Evolutionary conservation across 2,797 vertebrate species (phyloP), one percentile per base, ranked within the genome.

Genomic region (Sitta carolinensis): DNA sequence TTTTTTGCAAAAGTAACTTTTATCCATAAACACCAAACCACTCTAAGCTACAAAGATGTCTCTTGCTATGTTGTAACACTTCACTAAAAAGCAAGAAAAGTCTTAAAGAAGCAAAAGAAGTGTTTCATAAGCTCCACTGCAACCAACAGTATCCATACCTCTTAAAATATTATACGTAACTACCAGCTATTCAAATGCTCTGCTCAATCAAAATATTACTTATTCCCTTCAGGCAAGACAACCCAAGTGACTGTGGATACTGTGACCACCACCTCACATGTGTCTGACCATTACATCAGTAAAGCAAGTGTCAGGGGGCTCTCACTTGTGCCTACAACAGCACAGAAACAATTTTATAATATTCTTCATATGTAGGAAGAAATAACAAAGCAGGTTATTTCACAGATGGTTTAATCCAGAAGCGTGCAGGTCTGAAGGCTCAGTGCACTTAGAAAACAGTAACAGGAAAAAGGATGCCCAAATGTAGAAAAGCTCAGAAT

Each of bases 361-460:
- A 25, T 42, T 38, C 36, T 75, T 78, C 2, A 1, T 59, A 38
- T 0, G 0, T 48, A 80, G 17, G 36, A 9, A 75, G 40, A 83
- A 74, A 40, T 30, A 89, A 8, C 30, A 58, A 74, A 87, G 23
- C 10, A 45, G 61, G 26, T 73, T 25, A 54, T 34, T 68, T 38
- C 47, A 83, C 14, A 55, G 42, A 72, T 20, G 64, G 59, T 52
- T 82, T 63, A n/a, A 48, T 58, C 29, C 47, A 64, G 40, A 89
- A 34, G 25, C 21, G 22, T 4, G 17, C 55, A 67, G 32, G 26
- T 50, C 15, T 17, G 15, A 64, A 67, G 11, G 30, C 16, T 78
- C 38, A 42, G 51, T 7, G 11, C 25, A 63, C 38, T 85, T 55
- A 45, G 11, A 47, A 73, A 91, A 52, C 0, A 74, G 7, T 22